Evolutionary conservation across 2,888 invertebrate genomes (phyloP).

Genomic region (Amiota minor): DNA sequence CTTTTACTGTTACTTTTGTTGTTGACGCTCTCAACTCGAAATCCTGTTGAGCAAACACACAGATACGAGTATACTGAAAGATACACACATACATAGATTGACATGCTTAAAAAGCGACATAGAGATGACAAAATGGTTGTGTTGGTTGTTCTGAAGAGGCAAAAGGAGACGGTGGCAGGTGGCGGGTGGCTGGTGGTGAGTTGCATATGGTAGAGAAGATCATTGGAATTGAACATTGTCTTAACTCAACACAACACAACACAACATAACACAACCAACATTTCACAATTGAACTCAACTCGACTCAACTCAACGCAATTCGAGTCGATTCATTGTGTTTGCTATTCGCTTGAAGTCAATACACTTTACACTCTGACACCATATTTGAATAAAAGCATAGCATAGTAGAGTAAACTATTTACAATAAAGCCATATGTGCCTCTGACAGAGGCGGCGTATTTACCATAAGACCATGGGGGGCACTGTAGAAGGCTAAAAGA

Average conservation of each 20-base stretch:
- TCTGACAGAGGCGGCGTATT: too few species aligned
- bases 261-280: too few species aligned
- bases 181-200: background rate
- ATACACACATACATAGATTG: background rate
- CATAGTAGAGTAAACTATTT: too few species aligned
- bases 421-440: too few species aligned
- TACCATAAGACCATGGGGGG: too few species aligned
- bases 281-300: background rate
- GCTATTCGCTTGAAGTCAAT: constrained; percentile 18
- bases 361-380: constrained; percentile 33
- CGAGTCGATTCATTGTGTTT: background rate
- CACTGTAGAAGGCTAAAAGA: too few species aligned
- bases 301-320: background rate
- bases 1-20: constrained; percentile 4
- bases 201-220: background rate
- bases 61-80: background rate
- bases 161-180: background rate
- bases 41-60: constrained; percentile 16
- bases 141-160: too few species aligned
- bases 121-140: too few species aligned
- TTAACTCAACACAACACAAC: background rate
- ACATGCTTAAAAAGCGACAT: background rate
- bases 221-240: background rate
- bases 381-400: constrained; percentile 33
- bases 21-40: constrained; percentile 13